Conservation (phyloP, 2,797 vertebrate genomes). For the Falco concolor region DNA sequence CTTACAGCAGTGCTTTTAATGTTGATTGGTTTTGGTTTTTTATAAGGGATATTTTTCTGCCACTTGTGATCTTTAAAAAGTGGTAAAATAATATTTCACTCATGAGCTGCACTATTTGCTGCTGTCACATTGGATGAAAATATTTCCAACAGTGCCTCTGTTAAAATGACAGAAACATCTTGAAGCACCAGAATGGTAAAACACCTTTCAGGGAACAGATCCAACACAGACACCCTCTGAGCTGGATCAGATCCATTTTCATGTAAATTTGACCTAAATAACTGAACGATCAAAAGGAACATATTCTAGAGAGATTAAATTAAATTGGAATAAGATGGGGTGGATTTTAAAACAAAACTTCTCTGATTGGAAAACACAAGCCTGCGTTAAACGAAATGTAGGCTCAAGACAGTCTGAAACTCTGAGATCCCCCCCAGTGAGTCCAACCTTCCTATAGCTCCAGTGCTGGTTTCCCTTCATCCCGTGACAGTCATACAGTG, state of each 20-base stretch:
- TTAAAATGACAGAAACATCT: conserved; percentile 19
- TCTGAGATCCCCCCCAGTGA: not conserved
- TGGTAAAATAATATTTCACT: conserved; percentile 8
- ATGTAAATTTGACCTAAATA: conserved; percentile 47
- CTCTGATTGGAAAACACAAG: not conserved
- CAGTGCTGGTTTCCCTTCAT: conserved; percentile 90
- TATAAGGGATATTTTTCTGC: not conserved
- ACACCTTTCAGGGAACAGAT: conserved; percentile 47
- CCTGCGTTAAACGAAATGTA: not conserved
- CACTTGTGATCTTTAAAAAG: not conserved
- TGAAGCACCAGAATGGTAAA: not conserved
- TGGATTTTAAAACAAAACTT: not conserved
- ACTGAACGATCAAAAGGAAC: not conserved
- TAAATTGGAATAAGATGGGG: not conserved
- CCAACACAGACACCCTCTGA: not conserved
- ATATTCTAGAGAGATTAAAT: not conserved
- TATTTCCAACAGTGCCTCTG: not conserved
- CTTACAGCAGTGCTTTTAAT: not conserved
- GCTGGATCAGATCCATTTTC: conserved; percentile 24
- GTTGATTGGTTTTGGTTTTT: not conserved
- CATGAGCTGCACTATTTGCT: not conserved
- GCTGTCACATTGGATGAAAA: not conserved
- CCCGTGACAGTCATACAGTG: conserved; percentile 87
- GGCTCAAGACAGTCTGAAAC: not conserved
- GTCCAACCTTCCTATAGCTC: conserved; percentile 83